Evolutionary conservation across 37 sponge, comb jelly and placozoan species (phyloP), one percentile per base, ranked within the genome.

Genomic region (Mnemiopsis leidyi): DNA sequence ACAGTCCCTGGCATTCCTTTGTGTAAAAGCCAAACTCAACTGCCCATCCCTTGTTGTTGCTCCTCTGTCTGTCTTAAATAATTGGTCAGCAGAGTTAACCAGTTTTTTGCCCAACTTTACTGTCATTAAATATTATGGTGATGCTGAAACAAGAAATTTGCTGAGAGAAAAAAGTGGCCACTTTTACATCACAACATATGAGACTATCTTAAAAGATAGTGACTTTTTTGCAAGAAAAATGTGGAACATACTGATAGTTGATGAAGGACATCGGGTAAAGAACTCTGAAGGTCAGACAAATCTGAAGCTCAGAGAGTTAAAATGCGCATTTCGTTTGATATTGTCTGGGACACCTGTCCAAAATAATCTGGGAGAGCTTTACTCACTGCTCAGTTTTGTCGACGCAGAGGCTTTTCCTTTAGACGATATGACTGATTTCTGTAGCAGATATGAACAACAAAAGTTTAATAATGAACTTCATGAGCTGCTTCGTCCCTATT

Each of bases 261-360:
- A 77, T 77, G 79, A 77, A 32, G 79, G 79, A 34, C 79, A 77
- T 32, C 30, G 79, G 32, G 1, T 77, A 32, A 77, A 77, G 18
- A 77, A 77, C 32, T 77, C 79, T 3, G 36, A 34, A 13, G 79
- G 79, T 77, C 35, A 32, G 33, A 34, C 79, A 0, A 77, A 77
- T 32, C 30, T 31, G 33, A 32, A 31, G 5, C 32, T 77, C 9
- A 77, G 36, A 34, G 79, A 77, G 32, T 26, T 77, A 3, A 9
- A 1, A 0, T 77, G 79, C 36, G 1, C 32, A 16, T 77, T 77
- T 34, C 1, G 79, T 1, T 77, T 77, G 36, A 16, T 77, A 1
- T 32, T 77, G 35, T 77, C 79, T 20, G 79, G 79, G 35, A 77
- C 79, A 16, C 79, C 79, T 21, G 79, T 77, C 5, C 79, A 77